phyloP scores from a whole-genome alignment of 2,797 vertebrate genomes.

The Sandelia bainsii region DNA sequence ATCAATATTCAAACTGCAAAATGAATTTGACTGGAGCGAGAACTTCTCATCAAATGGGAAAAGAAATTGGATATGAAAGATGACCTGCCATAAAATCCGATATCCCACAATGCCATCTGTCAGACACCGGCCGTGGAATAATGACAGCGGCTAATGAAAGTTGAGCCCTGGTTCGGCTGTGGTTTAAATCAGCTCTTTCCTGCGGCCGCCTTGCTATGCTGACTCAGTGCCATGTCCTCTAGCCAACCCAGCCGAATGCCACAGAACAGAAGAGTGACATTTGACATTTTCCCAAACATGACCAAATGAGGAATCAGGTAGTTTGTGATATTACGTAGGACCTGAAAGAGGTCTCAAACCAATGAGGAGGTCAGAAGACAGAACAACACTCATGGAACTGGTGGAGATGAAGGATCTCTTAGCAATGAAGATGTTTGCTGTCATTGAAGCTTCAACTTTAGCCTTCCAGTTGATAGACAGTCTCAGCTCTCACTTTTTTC shows the following conservation, averaged over 20 bases:
- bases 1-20: slow-evolving; percentile 89
- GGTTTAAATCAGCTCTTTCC: slow-evolving; percentile 82
- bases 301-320: slow-evolving; percentile 4
- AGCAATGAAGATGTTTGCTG: slow-evolving; percentile 9
- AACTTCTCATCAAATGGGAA: slow-evolving; percentile 86
- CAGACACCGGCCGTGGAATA: slow-evolving; percentile 82
- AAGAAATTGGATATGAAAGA: slow-evolving; percentile 88
- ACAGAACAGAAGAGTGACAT: slow-evolving; percentile 46
- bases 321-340: slow-evolving; percentile 14
- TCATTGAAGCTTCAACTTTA: slow-evolving; percentile 10
- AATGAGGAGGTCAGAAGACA: slow-evolving; percentile 21
- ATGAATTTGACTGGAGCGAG: slow-evolving; percentile 86
- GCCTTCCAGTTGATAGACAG: slow-evolving; percentile 20
- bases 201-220: slow-evolving; percentile 62
- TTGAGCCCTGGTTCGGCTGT: slow-evolving; percentile 78
- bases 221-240: slow-evolving; percentile 76
- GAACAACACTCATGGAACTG: background rate
- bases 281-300: slow-evolving; percentile 24
- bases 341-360: slow-evolving; percentile 4
- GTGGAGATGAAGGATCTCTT: slow-evolving; percentile 13
- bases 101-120: slow-evolving; percentile 88
- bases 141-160: slow-evolving; percentile 87
- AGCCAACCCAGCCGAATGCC: slow-evolving; percentile 53
- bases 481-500: slow-evolving; percentile 2
- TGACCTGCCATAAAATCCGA: slow-evolving; percentile 87